Evolutionary conservation across 1,140 invertebrate genomes (phyloP), one percentile per base, ranked within the genome.

Genomic region (Tribolium castaneum): DNA sequence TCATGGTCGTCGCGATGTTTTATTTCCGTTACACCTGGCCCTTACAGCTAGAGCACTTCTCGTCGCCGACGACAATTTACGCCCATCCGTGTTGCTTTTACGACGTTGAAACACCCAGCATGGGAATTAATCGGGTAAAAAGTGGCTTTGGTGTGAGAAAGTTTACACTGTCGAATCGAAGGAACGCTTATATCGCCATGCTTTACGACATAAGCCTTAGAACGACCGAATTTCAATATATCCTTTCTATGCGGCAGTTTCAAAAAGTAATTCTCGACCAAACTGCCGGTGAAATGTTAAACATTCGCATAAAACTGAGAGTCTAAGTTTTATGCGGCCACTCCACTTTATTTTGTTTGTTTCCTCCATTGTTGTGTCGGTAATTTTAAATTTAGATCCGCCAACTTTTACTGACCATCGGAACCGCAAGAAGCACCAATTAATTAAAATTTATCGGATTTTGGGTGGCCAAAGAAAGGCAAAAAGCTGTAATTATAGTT

Each of bases 231-330:
- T 72, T 72, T 72, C 70, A 72, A 72, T 72, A 72, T 72, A 72
- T 72, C 70, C 70, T 6, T 39, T 19, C 70, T 72, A 52, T 72
- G 50, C 49, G 45, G 50, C 39, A 72, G 50, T 72, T 72, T 52
- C 14, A 72, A 72, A 72, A 51, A 72, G 70, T 72, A 72, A 72
- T 72, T 72, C 70, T 52, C 70, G 39, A 51, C 70, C 50, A 50
- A 72, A 72, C 70, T 72, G 34, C 70, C 70, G 70, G 70, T 72
- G 70, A 72, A 72, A 72, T 72, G 70, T 72, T 72, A 72, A 72
- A 72, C 70, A 72, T 72, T 51, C 70, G 50, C 70, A 72, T 72
- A 72, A 72, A 72, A 72, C 50, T 22, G 14, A 72, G n/a, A 72
- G 70, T 51, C 39, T 72, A 72, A 72, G 50, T 72, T 72, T 72